Evolutionary conservation across 2,888 invertebrate genomes (phyloP).

Genomic region (Pollenia labialis): DNA sequence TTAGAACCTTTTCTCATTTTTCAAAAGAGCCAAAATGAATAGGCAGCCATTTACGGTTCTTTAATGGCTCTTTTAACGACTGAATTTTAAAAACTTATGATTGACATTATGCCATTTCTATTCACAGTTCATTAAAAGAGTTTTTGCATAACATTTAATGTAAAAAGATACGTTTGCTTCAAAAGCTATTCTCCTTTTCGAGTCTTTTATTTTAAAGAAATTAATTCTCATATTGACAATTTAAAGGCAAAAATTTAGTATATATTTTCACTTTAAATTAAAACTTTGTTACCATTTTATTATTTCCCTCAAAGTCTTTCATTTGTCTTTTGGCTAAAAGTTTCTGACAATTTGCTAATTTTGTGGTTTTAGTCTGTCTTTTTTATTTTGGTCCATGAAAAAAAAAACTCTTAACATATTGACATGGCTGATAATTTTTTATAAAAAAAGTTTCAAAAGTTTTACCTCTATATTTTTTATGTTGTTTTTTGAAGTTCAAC

Average conservation of each 20-base stretch:
- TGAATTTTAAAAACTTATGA: neutral
- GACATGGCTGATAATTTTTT: constrained; percentile 22
- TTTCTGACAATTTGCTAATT: constrained; percentile 29
- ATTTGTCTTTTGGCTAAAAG: constrained; percentile 13
- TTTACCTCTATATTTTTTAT: constrained; percentile 8
- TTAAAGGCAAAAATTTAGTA: neutral
- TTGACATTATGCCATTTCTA: neutral
- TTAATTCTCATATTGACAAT: neutral
- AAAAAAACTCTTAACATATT: constrained; percentile 14
- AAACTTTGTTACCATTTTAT: neutral
- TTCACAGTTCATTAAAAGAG: too few relatives aligned
- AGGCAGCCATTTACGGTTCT: constrained; percentile 23
- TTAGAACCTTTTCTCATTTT: constrained; percentile 3
- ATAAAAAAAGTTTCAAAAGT: constrained; percentile 29
- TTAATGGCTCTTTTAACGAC: constrained; percentile 3
- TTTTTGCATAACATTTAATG: too few relatives aligned
- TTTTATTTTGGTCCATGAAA: neutral
- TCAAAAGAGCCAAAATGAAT: neutral
- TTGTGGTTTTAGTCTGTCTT: neutral
- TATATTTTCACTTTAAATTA: neutral
- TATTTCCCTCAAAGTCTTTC: neutral
- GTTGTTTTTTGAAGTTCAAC: constrained; percentile 1
- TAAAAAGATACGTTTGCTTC: too few relatives aligned
- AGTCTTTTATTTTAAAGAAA: neutral
- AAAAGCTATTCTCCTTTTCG: too few relatives aligned